Percentiles rank a stretch among this genome's conserved stretches.
phyloP scores from a whole-genome alignment of 2,113 vertebrate genomes.

The Cebidichthys violaceus region DNA sequence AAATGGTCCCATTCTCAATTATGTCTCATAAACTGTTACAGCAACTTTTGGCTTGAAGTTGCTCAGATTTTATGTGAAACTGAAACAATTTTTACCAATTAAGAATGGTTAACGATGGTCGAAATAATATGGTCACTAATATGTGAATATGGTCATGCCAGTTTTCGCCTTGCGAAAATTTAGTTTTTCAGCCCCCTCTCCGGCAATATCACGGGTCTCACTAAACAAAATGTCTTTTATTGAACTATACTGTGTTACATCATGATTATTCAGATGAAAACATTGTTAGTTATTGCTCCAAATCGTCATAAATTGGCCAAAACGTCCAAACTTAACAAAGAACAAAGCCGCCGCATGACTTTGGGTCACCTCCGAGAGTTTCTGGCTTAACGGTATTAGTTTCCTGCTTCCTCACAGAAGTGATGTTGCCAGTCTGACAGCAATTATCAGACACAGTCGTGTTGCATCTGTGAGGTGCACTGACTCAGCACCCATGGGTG shows the following conservation, averaged over 20 bases:
- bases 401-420: slow-evolving; percentile 48
- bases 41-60: neutral
- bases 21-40: neutral
- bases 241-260: no score
- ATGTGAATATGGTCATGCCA: no score
- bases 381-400: slow-evolving; percentile 10
- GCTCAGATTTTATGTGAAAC: neutral
- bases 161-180: no score
- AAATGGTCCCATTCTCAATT: neutral
- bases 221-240: neutral
- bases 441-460: slow-evolving; percentile 64
- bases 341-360: neutral
- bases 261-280: neutral
- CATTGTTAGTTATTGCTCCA: neutral
- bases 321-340: neutral
- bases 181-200: no score
- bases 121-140: neutral
- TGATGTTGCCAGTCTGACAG: slow-evolving; percentile 56
- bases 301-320: neutral
- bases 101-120: neutral
- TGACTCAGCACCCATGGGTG: slow-evolving; percentile 44
- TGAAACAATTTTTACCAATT: neutral
- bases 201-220: no score
- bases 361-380: slow-evolving; percentile 3
- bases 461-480: slow-evolving; percentile 61